A percentile compares a stretch with the other conserved stretches of the same genome.
Evolutionary conservation across 2,888 invertebrate genomes (phyloP).

Genomic region (Drosophila meridiana): DNA sequence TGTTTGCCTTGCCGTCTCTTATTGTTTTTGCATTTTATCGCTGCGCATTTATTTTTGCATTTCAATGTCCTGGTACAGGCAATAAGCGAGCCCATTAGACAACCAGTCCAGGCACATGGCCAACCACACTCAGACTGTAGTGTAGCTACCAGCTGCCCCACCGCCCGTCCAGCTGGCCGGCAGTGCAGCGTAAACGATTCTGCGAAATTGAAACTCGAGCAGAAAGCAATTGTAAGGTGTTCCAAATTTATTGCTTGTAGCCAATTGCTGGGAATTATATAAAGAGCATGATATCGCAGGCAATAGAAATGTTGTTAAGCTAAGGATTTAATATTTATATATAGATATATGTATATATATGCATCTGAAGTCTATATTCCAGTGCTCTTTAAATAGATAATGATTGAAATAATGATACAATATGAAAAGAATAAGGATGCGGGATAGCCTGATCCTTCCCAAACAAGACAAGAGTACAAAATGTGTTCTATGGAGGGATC

Average conservation of each 20-base stretch:
- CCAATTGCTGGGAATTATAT: constrained; percentile 1
- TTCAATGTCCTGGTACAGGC: constrained; percentile 63
- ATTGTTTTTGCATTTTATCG: constrained; percentile 82
- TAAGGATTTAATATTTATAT: neutral
- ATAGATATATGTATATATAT: neutral
- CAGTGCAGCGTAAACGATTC: constrained; percentile 11
- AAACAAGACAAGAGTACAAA: too few relatives aligned
- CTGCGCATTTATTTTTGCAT: constrained; percentile 80
- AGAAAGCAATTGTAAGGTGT: constrained; percentile 4
- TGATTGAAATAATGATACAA: too few relatives aligned
- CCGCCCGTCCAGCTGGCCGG: neutral
- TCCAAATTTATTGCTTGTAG: neutral
- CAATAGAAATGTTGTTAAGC: neutral
- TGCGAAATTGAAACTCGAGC: constrained; percentile 3
- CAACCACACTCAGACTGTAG: neutral
- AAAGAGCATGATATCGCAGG: neutral
- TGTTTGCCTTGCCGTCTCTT: constrained; percentile 32
- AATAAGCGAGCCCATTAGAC: constrained; percentile 52
- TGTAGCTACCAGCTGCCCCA: neutral
- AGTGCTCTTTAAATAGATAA: too few relatives aligned
- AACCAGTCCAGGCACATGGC: constrained; percentile 8
- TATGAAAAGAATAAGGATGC: too few relatives aligned
- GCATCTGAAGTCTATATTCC: too few relatives aligned
- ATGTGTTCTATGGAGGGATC: too few relatives aligned
- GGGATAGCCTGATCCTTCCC: too few relatives aligned